Evolutionary conservation across 2,113 vertebrate genomes (phyloP), one percentile per base, ranked within the genome.

Genomic region (Taxidea taxus): DNA sequence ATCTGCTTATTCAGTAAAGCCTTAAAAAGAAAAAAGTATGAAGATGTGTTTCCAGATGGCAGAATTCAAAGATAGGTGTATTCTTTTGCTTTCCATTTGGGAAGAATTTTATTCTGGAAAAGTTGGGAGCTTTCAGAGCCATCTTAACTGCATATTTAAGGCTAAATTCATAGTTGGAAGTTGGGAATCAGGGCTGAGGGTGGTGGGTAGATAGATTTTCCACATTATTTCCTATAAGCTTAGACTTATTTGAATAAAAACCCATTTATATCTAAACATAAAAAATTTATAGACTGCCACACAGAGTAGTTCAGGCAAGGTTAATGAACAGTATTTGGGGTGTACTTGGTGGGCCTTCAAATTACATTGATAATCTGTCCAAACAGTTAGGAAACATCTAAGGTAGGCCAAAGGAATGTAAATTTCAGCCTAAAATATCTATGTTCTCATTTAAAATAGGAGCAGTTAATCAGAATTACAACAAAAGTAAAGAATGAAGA

Each of bases 81-180:
- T 78, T 87, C 29, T 60, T 77, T 87, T 95, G 62, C 15, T 42
- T 97, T 90, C 14, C 21, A 60, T 0, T 90, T 94, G 60, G 72
- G 31, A 96, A 95, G 83, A 64, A 95, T 94, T 95, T 86, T 82
- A 85, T 89, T 86, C 42, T 89, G 64, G 90, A 70, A 85, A 64
- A 74, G 51, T 70, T 74, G 60, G 39, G 11, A 49, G 42, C 62
- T 95, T 90, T 90, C 56, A 85, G 18, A 87, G 70, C 68, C 64
- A 81, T 39, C 27, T 31, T 56, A 47, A 95, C 56, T 86, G n/a
- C 7, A 58, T 90, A 88, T 90, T 87, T 68, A 54, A 89, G 62
- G 12, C 14, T 85, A n/a, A 80, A 75, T 83, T 86, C 78, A 44
- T 37, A 87, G 27, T 89, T 94, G 68, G 64, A 87, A 78, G 81